Percentiles rank a stretch among this genome's conserved stretches.
Conservation (phyloP, 2,797 vertebrate genomes). For the Thunnus albacares region DNA sequence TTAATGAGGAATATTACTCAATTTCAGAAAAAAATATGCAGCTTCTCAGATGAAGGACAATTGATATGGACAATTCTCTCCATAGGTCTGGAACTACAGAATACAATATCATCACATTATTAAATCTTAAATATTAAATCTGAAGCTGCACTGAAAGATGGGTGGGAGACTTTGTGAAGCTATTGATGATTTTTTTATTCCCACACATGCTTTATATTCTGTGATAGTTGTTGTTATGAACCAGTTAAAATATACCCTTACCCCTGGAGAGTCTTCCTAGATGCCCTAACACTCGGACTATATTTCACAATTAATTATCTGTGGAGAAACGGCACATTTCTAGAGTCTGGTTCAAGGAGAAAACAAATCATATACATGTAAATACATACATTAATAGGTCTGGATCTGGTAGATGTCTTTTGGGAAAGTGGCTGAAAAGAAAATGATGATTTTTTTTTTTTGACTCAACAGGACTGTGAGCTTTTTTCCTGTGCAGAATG, state of each 20-base stretch:
- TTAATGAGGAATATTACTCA: constrained; percentile 3
- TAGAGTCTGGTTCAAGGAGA: constrained; percentile 24
- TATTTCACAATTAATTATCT: constrained; percentile 62
- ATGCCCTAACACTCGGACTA: constrained; percentile 35
- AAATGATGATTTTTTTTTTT: constrained; percentile 36
- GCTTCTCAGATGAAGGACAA: constrained; percentile 19
- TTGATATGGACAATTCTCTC: constrained; percentile 17
- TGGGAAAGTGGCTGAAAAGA: constrained; percentile 37
- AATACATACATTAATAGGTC: constrained; percentile 40
- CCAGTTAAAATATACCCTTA: constrained; percentile 41
- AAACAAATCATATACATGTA: constrained; percentile 58
- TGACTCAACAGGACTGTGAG: neutral
- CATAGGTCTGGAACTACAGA: constrained; percentile 34
- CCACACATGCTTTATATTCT: constrained; percentile 24
- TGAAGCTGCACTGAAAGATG: constrained; percentile 12
- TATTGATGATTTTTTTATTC: constrained; percentile 39
- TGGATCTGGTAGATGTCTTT: constrained; percentile 24
- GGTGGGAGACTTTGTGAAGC: constrained; percentile 38
- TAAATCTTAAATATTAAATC: constrained; percentile 56
- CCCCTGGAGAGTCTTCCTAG: constrained; percentile 36
- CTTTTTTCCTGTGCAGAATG: constrained; percentile 47
- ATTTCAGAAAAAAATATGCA: constrained; percentile 26
- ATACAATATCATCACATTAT: constrained; percentile 46
- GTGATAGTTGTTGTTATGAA: constrained; percentile 54
- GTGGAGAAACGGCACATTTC: constrained; percentile 27